Evolutionary conservation across 1,140 invertebrate species (phyloP), one percentile per base, ranked within the genome.

Genomic region (Drosophila cardini): DNA sequence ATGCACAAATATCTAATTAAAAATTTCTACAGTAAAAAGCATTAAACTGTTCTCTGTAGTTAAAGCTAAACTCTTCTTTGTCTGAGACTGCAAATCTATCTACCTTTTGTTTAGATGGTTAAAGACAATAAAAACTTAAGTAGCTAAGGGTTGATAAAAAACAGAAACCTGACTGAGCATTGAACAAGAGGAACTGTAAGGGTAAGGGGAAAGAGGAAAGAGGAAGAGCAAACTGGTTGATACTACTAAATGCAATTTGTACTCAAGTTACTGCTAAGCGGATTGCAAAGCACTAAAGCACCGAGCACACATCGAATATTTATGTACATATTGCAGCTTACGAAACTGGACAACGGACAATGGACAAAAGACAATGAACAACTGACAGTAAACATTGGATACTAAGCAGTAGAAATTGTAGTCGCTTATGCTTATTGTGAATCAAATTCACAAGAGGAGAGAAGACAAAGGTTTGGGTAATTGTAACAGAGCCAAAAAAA

Each of bases 181-280:
- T 9, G 21, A 30, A 30, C 26, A 70, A 32, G n/a, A 55, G 15
- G 38, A 32, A 16, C n/a, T n/a, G n/a, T n/a, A n/a, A n/a, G 34
- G n/a, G 26, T n/a, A 6, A 18, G 43, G 62, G 68, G 50, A 58
- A 70, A 58, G 38, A 58, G 13, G 36, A 30, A 16, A 34, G 11
- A 18, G n/a, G 5, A 18, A 43, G 65, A 63, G 50, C 52, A 70
- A 58, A 34, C 55, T 50, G 42, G 50, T 50, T 55, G 53, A 58
- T 71, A 57, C 43, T 56, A 56, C 53, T 62, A 78, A 86, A 82
- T 86, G 83, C 82, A 86, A 86, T 86, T 86, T 86, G 83, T 82
- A 79, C 83, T 82, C 56, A 58, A 82, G 83, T 87, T 86, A 72
- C 75, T 82, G 67, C 52, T 87, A 86, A 86, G 83, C 82, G 83